Conservation (phyloP, 2,888 invertebrate genomes). For the Hemistola chrysoprasaria region DNA sequence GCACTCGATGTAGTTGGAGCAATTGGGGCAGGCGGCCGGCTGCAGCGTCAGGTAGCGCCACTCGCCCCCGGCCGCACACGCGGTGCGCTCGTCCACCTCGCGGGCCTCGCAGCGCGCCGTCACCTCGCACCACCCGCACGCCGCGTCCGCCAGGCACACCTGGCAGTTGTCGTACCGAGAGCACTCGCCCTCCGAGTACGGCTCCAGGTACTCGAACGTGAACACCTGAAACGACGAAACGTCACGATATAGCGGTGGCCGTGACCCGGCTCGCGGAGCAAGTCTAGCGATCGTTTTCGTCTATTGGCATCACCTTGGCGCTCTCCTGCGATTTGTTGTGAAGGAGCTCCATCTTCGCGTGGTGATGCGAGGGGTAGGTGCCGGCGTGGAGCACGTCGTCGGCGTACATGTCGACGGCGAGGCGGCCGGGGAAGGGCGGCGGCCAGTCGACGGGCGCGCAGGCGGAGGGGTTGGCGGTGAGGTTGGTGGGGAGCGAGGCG, state of each 20-base stretch:
- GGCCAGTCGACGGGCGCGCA: conserved; percentile 88
- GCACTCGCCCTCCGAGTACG: conserved; percentile 91
- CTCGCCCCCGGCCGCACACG: conserved; percentile 79
- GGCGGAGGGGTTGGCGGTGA: conserved; percentile 85
- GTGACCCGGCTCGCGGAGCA: no score
- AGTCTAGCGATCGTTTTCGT: background rate
- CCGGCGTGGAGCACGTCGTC: conserved; percentile 82
- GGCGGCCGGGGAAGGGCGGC: conserved; percentile 83
- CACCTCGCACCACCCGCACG: conserved; percentile 96
- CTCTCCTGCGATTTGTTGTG: conserved; percentile 88
- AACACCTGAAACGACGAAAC: conserved; percentile 79
- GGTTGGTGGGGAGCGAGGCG: conserved; percentile 84
- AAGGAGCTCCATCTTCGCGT: conserved; percentile 91
- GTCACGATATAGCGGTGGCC: background rate
- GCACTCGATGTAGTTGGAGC: conserved; percentile 94
- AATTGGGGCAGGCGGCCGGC: conserved; percentile 92
- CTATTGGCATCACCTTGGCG: conserved; percentile 80
- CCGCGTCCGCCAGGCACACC: conserved; percentile 92
- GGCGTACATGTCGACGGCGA: conserved; percentile 86
- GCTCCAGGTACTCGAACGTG: conserved; percentile 94
- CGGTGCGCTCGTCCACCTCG: conserved; percentile 84
- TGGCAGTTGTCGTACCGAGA: conserved; percentile 90
- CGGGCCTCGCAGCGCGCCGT: conserved; percentile 87
- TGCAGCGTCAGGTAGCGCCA: conserved; percentile 92
- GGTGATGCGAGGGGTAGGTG: conserved; percentile 84